Percentiles rank a stretch among this genome's conserved stretches.
Conservation (phyloP, 2,797 vertebrate genomes). For the Muraenolepis orangiensis region DNA sequence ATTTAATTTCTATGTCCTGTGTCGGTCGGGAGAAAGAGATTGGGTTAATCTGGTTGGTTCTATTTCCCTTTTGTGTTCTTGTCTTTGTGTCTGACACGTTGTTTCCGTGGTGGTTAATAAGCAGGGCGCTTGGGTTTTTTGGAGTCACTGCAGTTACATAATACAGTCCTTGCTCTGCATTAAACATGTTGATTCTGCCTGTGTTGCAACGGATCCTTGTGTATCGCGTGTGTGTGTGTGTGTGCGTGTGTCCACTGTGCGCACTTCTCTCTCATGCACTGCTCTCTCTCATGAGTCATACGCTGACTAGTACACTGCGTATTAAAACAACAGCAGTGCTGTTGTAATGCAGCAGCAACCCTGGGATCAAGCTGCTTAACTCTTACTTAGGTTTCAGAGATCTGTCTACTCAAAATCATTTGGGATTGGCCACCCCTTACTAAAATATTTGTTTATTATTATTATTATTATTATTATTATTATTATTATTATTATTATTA, state of each 20-base stretch:
- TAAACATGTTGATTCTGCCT: constrained; percentile 56
- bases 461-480: too few relatives aligned
- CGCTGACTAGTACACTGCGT: too few relatives aligned
- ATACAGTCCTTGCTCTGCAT: constrained; percentile 66
- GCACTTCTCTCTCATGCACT: background rate
- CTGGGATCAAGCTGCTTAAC: too few relatives aligned
- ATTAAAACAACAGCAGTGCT: background rate
- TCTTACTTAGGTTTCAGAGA: too few relatives aligned
- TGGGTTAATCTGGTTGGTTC: constrained; percentile 32
- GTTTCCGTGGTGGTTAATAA: constrained; percentile 20
- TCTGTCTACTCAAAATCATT: too few relatives aligned
- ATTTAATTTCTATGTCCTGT: constrained; percentile 25
- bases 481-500: too few relatives aligned
- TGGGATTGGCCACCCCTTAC: too few relatives aligned
- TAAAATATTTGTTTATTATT: too few relatives aligned
- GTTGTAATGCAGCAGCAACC: too few relatives aligned
- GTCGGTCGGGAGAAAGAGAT: constrained; percentile 26
- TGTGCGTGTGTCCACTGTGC: too few relatives aligned
- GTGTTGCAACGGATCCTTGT: background rate
- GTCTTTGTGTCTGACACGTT: constrained; percentile 42
- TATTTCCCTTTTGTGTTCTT: constrained; percentile 39
- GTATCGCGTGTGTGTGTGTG: too few relatives aligned
- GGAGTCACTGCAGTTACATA: constrained; percentile 59
- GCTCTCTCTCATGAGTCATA: too few relatives aligned
- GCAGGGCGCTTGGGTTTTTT: constrained; percentile 37